Conservation (phyloP, 2,113 vertebrate genomes). For the Ramphastos sulfuratus region DNA sequence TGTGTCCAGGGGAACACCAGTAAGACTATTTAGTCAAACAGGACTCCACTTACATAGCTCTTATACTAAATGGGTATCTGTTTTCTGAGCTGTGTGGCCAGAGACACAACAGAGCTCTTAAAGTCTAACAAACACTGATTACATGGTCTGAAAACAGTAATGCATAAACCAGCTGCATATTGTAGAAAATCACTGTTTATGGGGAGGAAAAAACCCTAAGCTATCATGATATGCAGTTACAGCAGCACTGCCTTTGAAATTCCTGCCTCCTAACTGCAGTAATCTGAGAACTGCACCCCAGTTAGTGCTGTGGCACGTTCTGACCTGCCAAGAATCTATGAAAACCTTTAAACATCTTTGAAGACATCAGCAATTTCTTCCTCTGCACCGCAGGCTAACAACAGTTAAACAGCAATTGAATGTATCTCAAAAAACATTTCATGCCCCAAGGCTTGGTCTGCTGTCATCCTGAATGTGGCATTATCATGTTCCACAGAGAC, state of each 20-base stretch:
- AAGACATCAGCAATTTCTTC: conserved; percentile 76
- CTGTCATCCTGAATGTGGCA: conserved; percentile 76
- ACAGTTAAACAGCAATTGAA: conserved; percentile 76
- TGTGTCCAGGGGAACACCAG: background rate
- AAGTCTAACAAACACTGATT: background rate
- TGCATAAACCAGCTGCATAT: background rate
- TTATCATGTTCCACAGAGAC: conserved; percentile 52
- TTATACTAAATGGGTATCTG: background rate
- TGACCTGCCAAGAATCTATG: conserved; percentile 67
- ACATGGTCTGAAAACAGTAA: background rate
- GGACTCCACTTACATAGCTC: background rate
- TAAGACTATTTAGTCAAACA: background rate
- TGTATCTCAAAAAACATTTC: conserved; percentile 76
- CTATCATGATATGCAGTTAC: background rate
- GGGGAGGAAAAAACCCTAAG: background rate
- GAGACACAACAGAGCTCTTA: background rate
- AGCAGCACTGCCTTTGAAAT: background rate
- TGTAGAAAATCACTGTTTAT: background rate
- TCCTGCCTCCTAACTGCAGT: conserved; percentile 1
- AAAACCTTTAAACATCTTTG: conserved; percentile 76
- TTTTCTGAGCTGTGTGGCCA: background rate
- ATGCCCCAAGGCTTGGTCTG: conserved; percentile 65
- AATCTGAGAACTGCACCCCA: background rate
- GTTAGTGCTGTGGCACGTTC: conserved; percentile 6
- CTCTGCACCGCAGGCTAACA: conserved; percentile 69